These are phyloP conservation scores for Bilobella aurantiaca DNA, from an alignment of 1,140 invertebrate species.

Conservation along the genomic window DNA sequence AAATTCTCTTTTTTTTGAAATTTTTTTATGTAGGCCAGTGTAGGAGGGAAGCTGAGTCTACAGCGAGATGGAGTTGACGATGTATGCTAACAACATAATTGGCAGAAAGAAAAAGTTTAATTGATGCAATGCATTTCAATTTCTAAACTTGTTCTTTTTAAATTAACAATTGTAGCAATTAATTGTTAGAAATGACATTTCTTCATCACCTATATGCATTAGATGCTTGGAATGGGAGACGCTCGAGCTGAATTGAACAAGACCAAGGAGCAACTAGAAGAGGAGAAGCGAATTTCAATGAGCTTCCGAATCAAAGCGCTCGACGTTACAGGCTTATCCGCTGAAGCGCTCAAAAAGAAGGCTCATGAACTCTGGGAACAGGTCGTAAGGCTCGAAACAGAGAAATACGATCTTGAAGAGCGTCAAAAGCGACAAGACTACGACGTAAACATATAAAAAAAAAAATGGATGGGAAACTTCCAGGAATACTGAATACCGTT, in stretches of 20 bases:
- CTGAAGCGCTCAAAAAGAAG: conserved; percentile 45
- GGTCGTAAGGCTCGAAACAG: conserved; percentile 49
- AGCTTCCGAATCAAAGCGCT: conserved; percentile 47
- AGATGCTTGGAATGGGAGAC: conserved; percentile 6
- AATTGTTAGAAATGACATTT: not conserved
- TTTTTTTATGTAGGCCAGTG: not conserved
- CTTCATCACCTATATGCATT: not conserved
- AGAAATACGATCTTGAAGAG: conserved; percentile 57
- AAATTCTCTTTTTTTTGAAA: too few species aligned
- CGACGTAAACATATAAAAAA: conserved; percentile 82
- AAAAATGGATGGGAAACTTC: too few species aligned
- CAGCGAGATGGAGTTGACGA: not conserved
- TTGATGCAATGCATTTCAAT: too few species aligned
- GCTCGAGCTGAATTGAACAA: conserved; percentile 48
- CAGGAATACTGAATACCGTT: too few species aligned
- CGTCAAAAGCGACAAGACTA: conserved; percentile 89
- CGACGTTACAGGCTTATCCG: conserved; percentile 40
- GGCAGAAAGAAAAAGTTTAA: too few species aligned
- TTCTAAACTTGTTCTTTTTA: too few species aligned
- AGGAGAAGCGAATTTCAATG: conserved; percentile 51
- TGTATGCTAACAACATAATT: too few species aligned
- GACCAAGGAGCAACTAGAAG: conserved; percentile 55
- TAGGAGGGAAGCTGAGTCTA: conserved; percentile 23
- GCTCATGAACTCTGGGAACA: conserved; percentile 50
- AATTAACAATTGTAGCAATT: not conserved